Conservation (phyloP, 2,888 invertebrate species). For the Priocnemis perturbator region DNA sequence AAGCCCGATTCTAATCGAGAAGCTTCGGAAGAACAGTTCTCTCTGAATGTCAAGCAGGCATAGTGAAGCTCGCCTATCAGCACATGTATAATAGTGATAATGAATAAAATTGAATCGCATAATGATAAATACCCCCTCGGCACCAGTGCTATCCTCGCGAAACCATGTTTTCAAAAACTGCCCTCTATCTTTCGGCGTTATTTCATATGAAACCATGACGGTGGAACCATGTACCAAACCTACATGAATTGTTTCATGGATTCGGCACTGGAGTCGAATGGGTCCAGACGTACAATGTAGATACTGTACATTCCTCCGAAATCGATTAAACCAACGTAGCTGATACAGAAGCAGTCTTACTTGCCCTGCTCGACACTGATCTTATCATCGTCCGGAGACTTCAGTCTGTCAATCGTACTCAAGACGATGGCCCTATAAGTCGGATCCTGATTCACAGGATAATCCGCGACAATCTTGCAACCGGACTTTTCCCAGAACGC, state of each 20-base stretch:
- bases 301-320: too few species aligned
- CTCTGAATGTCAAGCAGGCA: slow-evolving; percentile 58
- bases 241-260: too few species aligned
- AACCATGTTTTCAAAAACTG: too few species aligned
- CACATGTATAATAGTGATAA: neutral
- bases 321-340: too few species aligned
- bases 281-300: too few species aligned
- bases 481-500: slow-evolving; percentile 57
- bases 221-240: too few species aligned
- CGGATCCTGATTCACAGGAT: slow-evolving; percentile 41
- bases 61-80: slow-evolving; percentile 54
- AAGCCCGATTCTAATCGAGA: slow-evolving; percentile 35
- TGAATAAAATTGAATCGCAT: too few species aligned
- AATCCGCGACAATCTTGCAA: slow-evolving; percentile 58
- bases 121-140: too few species aligned
- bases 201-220: too few species aligned
- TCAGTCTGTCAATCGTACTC: slow-evolving; percentile 48
- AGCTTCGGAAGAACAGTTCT: slow-evolving; percentile 51
- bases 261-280: too few species aligned
- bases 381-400: slow-evolving; percentile 54
- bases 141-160: too few species aligned
- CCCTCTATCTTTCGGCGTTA: too few species aligned
- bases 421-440: slow-evolving; percentile 46
- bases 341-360: slow-evolving; percentile 24
- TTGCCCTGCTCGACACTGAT: slow-evolving; percentile 59